Evolutionary conservation across 2,113 vertebrate species (phyloP).

Genomic region (Tragelaphus strepsiceros): DNA sequence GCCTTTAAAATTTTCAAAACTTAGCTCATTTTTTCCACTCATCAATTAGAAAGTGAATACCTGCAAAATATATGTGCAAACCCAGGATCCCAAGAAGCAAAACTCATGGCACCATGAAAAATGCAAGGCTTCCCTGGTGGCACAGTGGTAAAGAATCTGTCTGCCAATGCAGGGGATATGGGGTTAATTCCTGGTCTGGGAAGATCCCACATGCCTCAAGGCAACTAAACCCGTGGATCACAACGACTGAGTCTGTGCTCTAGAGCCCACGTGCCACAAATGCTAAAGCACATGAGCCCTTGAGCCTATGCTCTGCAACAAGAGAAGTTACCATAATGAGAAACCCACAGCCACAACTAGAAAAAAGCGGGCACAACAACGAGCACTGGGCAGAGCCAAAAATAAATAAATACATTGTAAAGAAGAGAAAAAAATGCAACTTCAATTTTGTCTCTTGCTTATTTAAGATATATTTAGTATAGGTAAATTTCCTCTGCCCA

Average conservation of each 20-base stretch:
- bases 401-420: neutral
- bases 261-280: neutral
- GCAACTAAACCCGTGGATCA: neutral
- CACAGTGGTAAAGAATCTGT: neutral
- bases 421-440: neutral
- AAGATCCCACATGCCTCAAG: neutral
- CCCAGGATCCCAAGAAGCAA: neutral
- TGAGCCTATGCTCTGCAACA: neutral
- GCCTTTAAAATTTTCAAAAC: neutral
- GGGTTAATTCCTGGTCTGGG: neutral
- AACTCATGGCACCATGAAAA: neutral
- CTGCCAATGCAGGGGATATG: neutral
- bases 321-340: neutral
- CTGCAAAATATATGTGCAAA: neutral
- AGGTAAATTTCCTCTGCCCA: neutral
- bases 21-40: neutral
- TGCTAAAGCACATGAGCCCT: neutral
- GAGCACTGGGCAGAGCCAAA: rapidly evolving
- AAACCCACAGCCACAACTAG: neutral
- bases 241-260: rapidly evolving
- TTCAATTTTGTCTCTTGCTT: neutral
- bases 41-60: neutral
- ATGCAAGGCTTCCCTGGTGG: neutral
- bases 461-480: neutral
- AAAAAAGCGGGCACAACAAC: rapidly evolving